Evolutionary conservation across 2,888 invertebrate species (phyloP).

Genomic region (Leptopilina myrica): DNA sequence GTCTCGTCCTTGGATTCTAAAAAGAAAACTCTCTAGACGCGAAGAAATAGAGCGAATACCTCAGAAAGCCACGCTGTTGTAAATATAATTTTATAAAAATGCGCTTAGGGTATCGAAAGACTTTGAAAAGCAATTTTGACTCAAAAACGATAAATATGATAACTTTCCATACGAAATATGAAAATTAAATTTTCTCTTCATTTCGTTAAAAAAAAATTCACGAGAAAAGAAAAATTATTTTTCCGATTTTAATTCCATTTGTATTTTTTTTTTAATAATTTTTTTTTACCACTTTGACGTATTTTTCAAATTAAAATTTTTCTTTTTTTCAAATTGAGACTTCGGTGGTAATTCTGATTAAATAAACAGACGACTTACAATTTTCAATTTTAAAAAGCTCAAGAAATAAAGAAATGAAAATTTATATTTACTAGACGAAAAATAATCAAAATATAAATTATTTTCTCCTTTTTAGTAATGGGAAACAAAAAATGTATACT

Average conservation of each 20-base stretch:
- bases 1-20: conserved; percentile 38
- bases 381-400: too few relatives aligned
- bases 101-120: conserved; percentile 38
- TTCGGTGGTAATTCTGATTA: too few relatives aligned
- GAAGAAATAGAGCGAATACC: conserved; percentile 39
- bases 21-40: conserved; percentile 16
- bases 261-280: too few relatives aligned
- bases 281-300: too few relatives aligned
- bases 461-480: neutral
- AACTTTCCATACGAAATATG: neutral
- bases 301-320: too few relatives aligned
- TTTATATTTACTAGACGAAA: neutral
- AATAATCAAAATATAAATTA: neutral
- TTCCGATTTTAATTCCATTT: too few relatives aligned
- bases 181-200: too few relatives aligned
- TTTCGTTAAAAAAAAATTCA: too few relatives aligned
- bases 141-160: neutral
- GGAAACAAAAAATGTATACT: neutral
- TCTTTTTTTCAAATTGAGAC: too few relatives aligned
- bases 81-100: conserved; percentile 40
- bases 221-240: too few relatives aligned
- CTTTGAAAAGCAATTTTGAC: conserved; percentile 9
- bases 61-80: conserved; percentile 38
- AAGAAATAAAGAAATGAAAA: neutral
- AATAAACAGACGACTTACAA: too few relatives aligned